Conservation (phyloP, 2,888 invertebrate species). For the Noctua fimbriata region DNA sequence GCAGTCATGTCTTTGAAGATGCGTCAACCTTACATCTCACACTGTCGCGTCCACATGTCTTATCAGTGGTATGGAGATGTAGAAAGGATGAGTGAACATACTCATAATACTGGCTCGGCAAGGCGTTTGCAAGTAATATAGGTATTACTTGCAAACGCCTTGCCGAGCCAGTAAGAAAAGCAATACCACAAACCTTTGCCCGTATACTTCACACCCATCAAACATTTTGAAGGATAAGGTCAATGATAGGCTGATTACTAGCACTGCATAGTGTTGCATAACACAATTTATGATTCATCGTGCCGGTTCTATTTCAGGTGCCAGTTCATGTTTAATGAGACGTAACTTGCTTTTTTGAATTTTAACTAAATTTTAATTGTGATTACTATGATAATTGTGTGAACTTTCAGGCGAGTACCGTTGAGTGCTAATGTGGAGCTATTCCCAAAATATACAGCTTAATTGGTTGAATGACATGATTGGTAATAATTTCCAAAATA, state of each 20-base stretch:
- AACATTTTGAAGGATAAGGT: constrained; percentile 27
- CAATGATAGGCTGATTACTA: constrained; percentile 15
- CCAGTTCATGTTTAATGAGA: constrained; percentile 23
- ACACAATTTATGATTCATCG: constrained; percentile 39
- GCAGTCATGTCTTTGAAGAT: neutral
- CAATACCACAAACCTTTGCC: neutral
- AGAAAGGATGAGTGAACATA: neutral
- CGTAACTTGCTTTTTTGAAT: constrained; percentile 26
- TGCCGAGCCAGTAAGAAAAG: neutral
- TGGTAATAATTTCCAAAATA: neutral
- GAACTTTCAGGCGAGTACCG: neutral
- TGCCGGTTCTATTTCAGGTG: constrained; percentile 30
- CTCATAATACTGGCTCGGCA: too few species aligned
- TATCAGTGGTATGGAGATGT: neutral
- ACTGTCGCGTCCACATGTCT: neutral
- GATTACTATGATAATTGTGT: too few species aligned
- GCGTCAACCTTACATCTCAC: neutral
- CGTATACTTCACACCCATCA: neutral
- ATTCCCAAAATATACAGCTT: neutral
- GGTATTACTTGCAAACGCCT: neutral
- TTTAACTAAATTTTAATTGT: neutral
- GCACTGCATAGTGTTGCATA: constrained; percentile 35
- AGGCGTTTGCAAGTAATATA: too few species aligned
- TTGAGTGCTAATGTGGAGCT: neutral
- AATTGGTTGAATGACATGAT: neutral